Evolutionary conservation across 2,797 vertebrate genomes (phyloP).

Genomic region (Acipenser oxyrinchus): DNA sequence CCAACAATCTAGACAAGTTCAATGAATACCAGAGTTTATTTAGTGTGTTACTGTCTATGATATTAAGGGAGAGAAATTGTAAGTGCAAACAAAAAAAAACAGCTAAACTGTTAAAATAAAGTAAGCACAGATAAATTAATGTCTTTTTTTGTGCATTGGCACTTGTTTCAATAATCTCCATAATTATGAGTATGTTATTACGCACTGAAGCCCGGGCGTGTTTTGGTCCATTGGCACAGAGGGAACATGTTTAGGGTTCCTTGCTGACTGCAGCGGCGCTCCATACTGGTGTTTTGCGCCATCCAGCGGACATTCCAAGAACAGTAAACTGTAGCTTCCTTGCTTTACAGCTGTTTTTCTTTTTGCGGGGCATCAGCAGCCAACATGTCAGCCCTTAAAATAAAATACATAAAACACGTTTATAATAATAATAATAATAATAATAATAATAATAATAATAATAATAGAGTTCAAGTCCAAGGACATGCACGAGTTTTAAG

Average conservation of each 20-base stretch:
- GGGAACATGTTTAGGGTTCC: constrained; percentile 58
- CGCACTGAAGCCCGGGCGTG: constrained; percentile 57
- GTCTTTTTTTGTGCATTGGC: no score
- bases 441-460: no score
- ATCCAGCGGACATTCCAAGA: constrained; percentile 61
- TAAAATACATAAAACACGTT: no score
- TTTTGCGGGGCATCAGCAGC: constrained; percentile 75
- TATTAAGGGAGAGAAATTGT: no score
- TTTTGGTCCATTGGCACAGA: constrained; percentile 41
- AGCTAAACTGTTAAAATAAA: neutral
- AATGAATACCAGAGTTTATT: no score
- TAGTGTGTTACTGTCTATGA: no score
- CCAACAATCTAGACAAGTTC: no score
- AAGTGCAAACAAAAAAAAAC: no score
- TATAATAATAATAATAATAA: no score
- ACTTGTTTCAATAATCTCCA: neutral
- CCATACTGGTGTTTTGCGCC: constrained; percentile 53
- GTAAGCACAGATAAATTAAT: neutral
- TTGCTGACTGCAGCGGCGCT: constrained; percentile 37
- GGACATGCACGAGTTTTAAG: no score
- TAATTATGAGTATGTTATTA: constrained; percentile 34
- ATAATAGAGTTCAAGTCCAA: no score
- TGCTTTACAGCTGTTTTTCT: constrained; percentile 36
- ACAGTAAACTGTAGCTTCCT: constrained; percentile 62
- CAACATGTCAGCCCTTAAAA: constrained; percentile 22